These are phyloP conservation scores for Hedya salicella DNA, from an alignment of 2,888 invertebrate genomes.

Conservation along the genomic window DNA sequence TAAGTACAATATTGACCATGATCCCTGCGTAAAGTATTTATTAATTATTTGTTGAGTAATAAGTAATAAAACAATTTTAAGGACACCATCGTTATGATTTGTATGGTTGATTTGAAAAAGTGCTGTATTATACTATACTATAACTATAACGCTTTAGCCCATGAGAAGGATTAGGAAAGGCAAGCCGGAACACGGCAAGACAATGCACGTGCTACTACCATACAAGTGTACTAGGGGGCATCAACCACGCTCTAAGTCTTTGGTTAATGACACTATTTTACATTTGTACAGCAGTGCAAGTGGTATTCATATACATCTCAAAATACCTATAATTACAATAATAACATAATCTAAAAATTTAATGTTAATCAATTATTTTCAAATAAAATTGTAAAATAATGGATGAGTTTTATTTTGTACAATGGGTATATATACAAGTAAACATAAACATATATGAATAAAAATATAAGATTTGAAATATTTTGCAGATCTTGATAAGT, in stretches of 20 bases:
- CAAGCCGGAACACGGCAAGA: conserved; percentile 39
- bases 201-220: conserved; percentile 7
- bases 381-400: background rate
- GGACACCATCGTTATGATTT: background rate
- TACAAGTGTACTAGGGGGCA: background rate
- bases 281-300: background rate
- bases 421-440: background rate
- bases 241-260: no score
- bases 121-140: no score
- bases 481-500: conserved; percentile 32
- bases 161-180: conserved; percentile 8
- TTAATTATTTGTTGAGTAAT: conserved; percentile 26
- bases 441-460: background rate
- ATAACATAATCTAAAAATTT: conserved; percentile 7
- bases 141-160: conserved; percentile 5
- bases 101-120: no score
- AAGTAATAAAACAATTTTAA: conserved; percentile 21
- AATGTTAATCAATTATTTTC: background rate
- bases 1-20: conserved; percentile 69
- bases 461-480: background rate
- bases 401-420: background rate
- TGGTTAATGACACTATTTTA: background rate
- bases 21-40: conserved; percentile 56
- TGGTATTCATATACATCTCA: conserved; percentile 3
- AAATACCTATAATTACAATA: background rate